Percentiles rank a stretch among this genome's conserved stretches.
phyloP scores from a whole-genome alignment of 2,113 vertebrate genomes.

The Litocranius walleri region DNA sequence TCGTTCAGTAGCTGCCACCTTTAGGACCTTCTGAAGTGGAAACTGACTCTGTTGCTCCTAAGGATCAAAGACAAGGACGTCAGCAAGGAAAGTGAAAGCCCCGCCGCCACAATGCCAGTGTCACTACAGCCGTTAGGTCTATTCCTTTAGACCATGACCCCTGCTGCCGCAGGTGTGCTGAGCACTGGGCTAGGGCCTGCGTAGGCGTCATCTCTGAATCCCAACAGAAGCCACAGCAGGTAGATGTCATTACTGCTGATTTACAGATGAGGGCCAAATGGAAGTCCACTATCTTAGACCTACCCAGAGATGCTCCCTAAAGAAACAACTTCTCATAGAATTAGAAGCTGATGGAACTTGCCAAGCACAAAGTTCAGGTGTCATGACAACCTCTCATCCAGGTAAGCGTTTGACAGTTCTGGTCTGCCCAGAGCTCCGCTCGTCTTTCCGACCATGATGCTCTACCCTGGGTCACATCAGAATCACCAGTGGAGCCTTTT shows the following conservation, averaged over 20 bases:
- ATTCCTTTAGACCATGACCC: neutral
- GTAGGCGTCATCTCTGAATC: neutral
- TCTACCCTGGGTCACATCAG: neutral
- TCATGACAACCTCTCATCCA: neutral
- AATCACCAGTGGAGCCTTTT: neutral
- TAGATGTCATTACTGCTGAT: fast-evolving
- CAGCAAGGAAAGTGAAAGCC: neutral
- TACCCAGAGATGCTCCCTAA: neutral
- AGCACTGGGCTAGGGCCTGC: neutral
- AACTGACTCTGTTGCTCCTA: conserved; percentile 86
- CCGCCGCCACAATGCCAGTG: fast-evolving
- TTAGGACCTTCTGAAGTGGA: conserved; percentile 85
- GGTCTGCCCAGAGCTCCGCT: neutral
- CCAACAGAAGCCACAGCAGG: neutral
- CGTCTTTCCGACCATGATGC: neutral
- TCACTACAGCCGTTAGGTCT: fast-evolving
- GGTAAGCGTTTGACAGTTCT: neutral
- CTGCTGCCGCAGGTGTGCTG: fast-evolving
- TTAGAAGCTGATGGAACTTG: neutral
- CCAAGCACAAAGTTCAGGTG: neutral
- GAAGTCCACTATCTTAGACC: neutral
- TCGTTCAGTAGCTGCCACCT: conserved; percentile 84
- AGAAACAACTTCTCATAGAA: neutral
- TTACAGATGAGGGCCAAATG: neutral
- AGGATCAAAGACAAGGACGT: neutral